Conservation (phyloP, 2,888 invertebrate genomes). For the Isoperla grammatica region DNA sequence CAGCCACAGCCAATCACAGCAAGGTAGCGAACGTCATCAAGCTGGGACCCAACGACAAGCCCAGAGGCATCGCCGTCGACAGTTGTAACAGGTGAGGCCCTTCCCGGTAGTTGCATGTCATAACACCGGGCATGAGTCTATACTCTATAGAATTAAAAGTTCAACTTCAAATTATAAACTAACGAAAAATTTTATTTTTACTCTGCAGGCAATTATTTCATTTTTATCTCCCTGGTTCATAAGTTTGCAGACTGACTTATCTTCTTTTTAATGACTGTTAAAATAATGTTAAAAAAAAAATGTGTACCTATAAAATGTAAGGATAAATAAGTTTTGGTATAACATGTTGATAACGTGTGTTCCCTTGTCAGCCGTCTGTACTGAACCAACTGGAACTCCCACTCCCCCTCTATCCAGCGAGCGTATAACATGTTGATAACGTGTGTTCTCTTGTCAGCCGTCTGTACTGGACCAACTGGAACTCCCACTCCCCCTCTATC, state of each 20-base stretch:
- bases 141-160: background rate
- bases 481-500: constrained; percentile 69
- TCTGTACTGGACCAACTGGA: constrained; percentile 91
- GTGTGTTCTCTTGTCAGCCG: too few relatives aligned
- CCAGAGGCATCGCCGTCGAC: constrained; percentile 79
- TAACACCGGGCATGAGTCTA: background rate
- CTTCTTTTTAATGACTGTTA: too few relatives aligned
- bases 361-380: constrained; percentile 66
- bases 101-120: background rate
- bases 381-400: constrained; percentile 89
- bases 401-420: constrained; percentile 75
- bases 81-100: constrained; percentile 54
- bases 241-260: too few relatives aligned
- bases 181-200: constrained; percentile 20
- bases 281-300: too few relatives aligned
- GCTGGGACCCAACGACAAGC: constrained; percentile 66
- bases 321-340: too few relatives aligned
- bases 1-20: constrained; percentile 37
- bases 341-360: too few relatives aligned
- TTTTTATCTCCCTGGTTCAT: too few relatives aligned
- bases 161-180: too few relatives aligned
- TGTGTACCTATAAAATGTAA: too few relatives aligned
- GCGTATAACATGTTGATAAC: too few relatives aligned
- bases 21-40: constrained; percentile 55
- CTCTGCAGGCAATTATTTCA: background rate